A percentile compares a stretch with the other conserved stretches of the same genome.
phyloP scores from a whole-genome alignment of 1,140 invertebrate species.

The Lithobius niger region DNA sequence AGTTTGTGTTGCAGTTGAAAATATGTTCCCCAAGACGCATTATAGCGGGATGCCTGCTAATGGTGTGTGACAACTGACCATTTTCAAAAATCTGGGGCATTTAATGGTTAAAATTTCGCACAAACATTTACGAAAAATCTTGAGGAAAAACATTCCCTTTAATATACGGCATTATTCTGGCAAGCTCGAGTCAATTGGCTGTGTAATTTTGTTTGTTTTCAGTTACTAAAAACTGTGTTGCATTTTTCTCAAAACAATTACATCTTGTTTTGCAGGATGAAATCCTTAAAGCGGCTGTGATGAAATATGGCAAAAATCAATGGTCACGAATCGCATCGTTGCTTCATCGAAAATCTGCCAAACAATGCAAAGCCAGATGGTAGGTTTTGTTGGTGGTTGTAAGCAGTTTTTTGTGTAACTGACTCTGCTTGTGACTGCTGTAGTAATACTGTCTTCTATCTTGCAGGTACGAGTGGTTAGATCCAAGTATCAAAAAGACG shows the following conservation, averaged over 20 bases:
- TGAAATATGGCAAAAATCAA: constrained; percentile 99
- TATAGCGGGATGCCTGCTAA: no score
- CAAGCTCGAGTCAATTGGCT: no score
- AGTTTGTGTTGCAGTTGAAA: no score
- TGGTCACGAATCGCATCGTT: constrained; percentile 99
- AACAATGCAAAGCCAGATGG: constrained; percentile 99
- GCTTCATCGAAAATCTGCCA: constrained; percentile 95
- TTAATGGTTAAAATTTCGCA: no score
- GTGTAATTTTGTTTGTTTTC: no score
- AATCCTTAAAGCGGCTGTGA: constrained; percentile 99
- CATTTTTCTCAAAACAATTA: background rate
- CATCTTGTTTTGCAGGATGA: constrained; percentile 90
- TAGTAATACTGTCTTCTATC: background rate
- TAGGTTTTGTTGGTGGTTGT: constrained; percentile 21
- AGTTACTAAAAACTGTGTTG: constrained; percentile 5
- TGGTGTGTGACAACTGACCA: no score
- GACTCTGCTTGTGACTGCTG: background rate
- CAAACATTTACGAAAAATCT: no score
- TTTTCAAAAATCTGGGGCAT: no score
- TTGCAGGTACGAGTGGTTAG: constrained; percentile 84
- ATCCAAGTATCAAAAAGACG: constrained; percentile 99
- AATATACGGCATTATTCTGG: no score
- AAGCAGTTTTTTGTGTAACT: background rate
- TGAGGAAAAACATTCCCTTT: no score
- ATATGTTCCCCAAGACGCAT: no score